Evolutionary conservation across 2,797 vertebrate genomes (phyloP), one percentile per base, ranked within the genome.

Genomic region (Vultur gryphus): DNA sequence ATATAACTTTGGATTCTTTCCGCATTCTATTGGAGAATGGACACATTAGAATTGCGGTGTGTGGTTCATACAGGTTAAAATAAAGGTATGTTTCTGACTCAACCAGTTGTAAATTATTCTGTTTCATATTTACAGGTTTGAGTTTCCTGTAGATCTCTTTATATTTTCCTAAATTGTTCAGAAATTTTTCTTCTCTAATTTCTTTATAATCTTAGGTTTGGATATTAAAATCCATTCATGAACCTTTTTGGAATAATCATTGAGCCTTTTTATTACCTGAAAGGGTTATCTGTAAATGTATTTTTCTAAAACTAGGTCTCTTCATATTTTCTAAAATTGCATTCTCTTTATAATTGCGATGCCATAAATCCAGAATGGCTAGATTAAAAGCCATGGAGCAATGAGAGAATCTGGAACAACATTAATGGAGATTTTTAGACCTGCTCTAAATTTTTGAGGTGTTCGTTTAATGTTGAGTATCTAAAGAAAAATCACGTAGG

Each of bases 91-190:
- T 43, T 86, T 93, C 31, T 91, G 88, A 88, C 13, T 72, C 33
- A 78, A 18, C 9, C 28, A 43, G 20, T 58, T 12, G 24, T 52
- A 58, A 66, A 85, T 90, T 87, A 85, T 49, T 90, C 51, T 80
- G 13, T 91, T 91, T 96, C n/a, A 61, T 67, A 62, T 91, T 97
- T 70, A 72, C 44, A 82, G 49, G 19, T 84, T 43, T 91, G 73
- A 81, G 9, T 91, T 85, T 72, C 33, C 7, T 87, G 16, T 96
- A 78, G 61, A 69, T 82, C 55, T 65, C 37, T 39, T 12, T 78
- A 82, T 9, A 4, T 82, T 84, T 89, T 91, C 65, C 61, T 41
- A 12, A 73, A 51, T 55, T 35, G 35, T 81, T 94, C 29, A 44
- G 78, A 80, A 49, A 18, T 49, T 39, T 29, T 62, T 90, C 26